Conservation (phyloP, 2,888 invertebrate genomes). For the Sinohyriopsis cumingii region DNA sequence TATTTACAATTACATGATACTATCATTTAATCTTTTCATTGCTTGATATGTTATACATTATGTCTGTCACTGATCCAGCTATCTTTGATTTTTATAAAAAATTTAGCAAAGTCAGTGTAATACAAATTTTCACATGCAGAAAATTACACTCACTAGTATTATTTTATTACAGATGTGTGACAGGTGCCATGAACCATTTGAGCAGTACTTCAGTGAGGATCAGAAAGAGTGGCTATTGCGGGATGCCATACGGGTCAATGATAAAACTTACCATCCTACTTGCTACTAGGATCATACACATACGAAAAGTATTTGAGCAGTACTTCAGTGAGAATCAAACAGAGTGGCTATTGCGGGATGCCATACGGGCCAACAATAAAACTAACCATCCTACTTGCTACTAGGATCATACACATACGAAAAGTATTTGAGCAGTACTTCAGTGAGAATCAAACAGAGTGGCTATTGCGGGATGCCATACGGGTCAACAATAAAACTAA, state of each 20-base stretch:
- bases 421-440: constrained; percentile 96
- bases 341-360: constrained; percentile 94
- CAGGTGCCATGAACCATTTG: constrained; percentile 93
- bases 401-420: no score
- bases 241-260: constrained; percentile 81
- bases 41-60: no score
- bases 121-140: no score
- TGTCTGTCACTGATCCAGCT: no score
- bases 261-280: constrained; percentile 89
- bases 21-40: no score
- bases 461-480: constrained; percentile 90
- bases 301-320: constrained; percentile 93
- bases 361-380: constrained; percentile 80
- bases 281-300: no score
- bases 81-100: no score
- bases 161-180: constrained; percentile 79
- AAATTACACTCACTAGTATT: background rate
- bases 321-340: constrained; percentile 97
- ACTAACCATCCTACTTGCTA: constrained; percentile 92
- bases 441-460: constrained; percentile 96
- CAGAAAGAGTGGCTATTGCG: constrained; percentile 96
- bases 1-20: no score
- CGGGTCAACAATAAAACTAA: constrained; percentile 82
- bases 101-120: no score
- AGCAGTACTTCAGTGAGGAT: constrained; percentile 96